Percentiles rank a stretch among this genome's conserved stretches.
Evolutionary conservation across 2,797 vertebrate genomes (phyloP).

Genomic region (Halcyon smyrnensis): DNA sequence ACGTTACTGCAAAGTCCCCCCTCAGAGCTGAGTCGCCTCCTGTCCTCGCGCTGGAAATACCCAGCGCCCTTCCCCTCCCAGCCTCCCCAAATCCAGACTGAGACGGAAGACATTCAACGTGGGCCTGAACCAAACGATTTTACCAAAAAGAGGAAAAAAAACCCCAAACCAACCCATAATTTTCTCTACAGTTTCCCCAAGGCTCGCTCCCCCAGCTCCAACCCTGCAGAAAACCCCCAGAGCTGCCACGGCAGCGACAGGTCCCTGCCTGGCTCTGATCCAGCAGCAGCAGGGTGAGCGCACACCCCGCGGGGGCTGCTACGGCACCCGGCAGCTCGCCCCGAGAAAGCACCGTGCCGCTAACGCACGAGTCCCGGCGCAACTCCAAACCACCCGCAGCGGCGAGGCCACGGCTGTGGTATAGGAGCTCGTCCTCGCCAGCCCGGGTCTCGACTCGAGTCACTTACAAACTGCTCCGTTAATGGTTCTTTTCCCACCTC

Average conservation of each 20-base stretch:
- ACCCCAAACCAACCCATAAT: too few relatives aligned
- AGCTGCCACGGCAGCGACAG: fast-evolving
- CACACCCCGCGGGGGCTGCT: not conserved
- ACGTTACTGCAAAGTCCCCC: not conserved
- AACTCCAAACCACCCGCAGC: not conserved
- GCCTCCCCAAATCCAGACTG: not conserved
- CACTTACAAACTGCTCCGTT: fast-evolving
- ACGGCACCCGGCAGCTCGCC: not conserved
- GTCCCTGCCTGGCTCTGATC: not conserved
- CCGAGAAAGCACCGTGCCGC: not conserved
- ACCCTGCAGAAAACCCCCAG: not conserved
- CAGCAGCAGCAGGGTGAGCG: not conserved
- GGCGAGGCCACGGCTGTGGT: not conserved
- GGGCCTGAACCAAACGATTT: not conserved
- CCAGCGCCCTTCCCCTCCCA: not conserved
- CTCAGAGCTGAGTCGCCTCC: not conserved
- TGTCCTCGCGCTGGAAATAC: not conserved
- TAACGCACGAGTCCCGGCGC: not conserved
- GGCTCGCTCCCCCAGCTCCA: not conserved
- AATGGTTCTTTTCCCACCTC: fast-evolving
- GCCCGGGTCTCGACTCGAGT: not conserved
- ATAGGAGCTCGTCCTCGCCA: not conserved
- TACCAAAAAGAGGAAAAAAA: not conserved
- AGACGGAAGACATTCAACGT: not conserved
- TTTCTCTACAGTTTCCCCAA: not conserved